Conservation (phyloP, 2,888 invertebrate species). For the Mechanitis messenoides region DNA sequence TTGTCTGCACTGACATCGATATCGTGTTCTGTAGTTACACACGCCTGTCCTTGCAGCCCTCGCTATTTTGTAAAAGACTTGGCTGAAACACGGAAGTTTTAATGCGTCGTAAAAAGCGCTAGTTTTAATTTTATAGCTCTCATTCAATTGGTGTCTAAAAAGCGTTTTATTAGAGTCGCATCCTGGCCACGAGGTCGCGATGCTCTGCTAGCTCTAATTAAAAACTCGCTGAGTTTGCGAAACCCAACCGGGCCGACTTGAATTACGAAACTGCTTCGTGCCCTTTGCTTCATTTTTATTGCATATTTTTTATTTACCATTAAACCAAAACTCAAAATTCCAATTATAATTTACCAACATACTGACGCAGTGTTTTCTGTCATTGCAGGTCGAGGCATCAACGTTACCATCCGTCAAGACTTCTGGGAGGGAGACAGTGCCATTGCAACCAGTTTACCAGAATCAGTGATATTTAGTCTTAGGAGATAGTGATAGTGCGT, state of each 20-base stretch:
- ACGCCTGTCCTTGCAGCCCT: constrained; percentile 56
- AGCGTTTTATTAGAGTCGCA: constrained; percentile 70
- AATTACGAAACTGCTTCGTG: constrained; percentile 48
- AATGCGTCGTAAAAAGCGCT: constrained; percentile 69
- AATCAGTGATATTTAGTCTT: constrained; percentile 71
- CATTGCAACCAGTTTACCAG: constrained; percentile 74
- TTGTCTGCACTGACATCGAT: constrained; percentile 48
- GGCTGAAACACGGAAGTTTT: constrained; percentile 64
- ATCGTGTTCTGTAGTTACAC: constrained; percentile 50
- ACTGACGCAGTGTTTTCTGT: constrained; percentile 34
- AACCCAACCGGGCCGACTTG: constrained; percentile 42
- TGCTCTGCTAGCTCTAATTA: constrained; percentile 69
- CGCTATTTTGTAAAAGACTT: constrained; percentile 35
- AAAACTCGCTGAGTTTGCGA: constrained; percentile 65
- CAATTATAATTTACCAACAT: background rate
- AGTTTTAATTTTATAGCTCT: constrained; percentile 70
- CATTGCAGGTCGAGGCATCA: constrained; percentile 50
- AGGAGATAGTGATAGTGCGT: constrained; percentile 61
- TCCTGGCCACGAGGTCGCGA: constrained; percentile 70
- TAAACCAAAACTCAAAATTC: too few species aligned
- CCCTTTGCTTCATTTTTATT: constrained; percentile 45
- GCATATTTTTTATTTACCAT: background rate
- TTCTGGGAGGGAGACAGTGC: constrained; percentile 66
- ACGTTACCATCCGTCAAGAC: constrained; percentile 62
- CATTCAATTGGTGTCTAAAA: constrained; percentile 73